Evolutionary conservation across 2,888 invertebrate species (phyloP), one percentile per base, ranked within the genome.

Genomic region (Polydrusus tereticollis): DNA sequence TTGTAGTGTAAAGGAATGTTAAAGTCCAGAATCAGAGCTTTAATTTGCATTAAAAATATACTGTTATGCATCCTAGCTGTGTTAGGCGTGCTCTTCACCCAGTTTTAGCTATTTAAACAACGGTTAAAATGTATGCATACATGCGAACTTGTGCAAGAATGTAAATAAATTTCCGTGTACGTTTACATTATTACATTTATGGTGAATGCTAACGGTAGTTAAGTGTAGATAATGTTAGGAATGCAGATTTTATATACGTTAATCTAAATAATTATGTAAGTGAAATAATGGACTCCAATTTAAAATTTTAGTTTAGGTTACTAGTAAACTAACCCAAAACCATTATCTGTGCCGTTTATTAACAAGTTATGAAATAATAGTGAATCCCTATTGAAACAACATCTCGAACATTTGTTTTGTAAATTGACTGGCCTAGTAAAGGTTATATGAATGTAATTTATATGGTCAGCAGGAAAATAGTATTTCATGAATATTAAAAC

Each of bases 51-150:
- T n/a, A n/a, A n/a, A n/a, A n/a, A n/a, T n/a, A n/a, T n/a, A n/a
- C n/a, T n/a, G 20, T 7, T 21, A 45, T 21, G 20, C 45, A 45
- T 20, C 18, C 45, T 20, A 45, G 45, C 45, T 45, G n/a, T n/a
- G n/a, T 21, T 20, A 10, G 7, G 2, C 47, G 12, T 23, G 47
- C 47, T 47, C n/a, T 20, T 47, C 12, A n/a, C 20, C 47, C 10
- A 47, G 21, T 23, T 16, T 47, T 47, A 23, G 23, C 21, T 23
- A n/a, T 23, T 47, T 21, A 21, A 47, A 47, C 47, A 47, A 47
- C 47, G 47, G n/a, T 38, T 38, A 21, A 58, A 58, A 58, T 58
- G 33, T 21, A 58, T 58, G 58, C 58, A 58, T 58, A 58, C 18
- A 38, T 58, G n/a, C 33, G 38, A 33, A 20, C 18, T 57, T 57